Evolutionary conservation across 2,797 vertebrate genomes (phyloP), one percentile per base, ranked within the genome.

Genomic region (Tragopan temminckii): DNA sequence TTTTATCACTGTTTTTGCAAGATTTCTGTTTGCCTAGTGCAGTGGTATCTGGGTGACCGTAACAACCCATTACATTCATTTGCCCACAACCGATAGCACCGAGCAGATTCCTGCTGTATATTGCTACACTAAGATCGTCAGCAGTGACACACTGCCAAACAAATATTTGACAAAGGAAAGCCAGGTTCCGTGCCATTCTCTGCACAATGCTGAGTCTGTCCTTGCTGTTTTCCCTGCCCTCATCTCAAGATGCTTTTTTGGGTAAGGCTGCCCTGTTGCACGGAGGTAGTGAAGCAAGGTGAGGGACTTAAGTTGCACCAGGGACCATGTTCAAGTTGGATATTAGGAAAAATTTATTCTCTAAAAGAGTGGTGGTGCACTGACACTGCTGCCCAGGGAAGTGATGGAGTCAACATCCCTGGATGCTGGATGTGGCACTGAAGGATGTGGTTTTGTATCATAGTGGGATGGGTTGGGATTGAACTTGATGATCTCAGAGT

Each of bases 81-180:
- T 92, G 68, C 75, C 59, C 76, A 72, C 78, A 88, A 7, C 40
- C 64, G 94, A 86, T 57, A 93, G 81, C 6, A 5, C 18, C 3
- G 27, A 89, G 24, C 29, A 59, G 74, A 80, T 66, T 64, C 82
- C 81, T 61, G 53, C 48, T 2, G 1, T 29, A 8, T 84, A n/a
- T 43, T 1, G 0, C 66, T 74, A 33, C 13, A 38, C 13, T 46
- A 71, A 92, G 85, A 63, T 52, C 59, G 72, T 52, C 79, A 58
- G 79, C 6, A 0, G 57, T 57, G 84, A 85, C 82, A 89, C 27
- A 8, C 68, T 53, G 85, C 63, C 90, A 85, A 71, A 83, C 72
- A 94, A 94, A 94, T 93, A 81, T 85, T 92, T 93, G 80, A 89
- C 79, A 69, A 95, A 94, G 92, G 62, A 79, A 91, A 89, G 74